A percentile compares a stretch with the other conserved stretches of the same genome.
These are phyloP conservation scores for Xanthorhoe designata DNA, from an alignment of 2,888 invertebrate species.

Conservation along the genomic window DNA sequence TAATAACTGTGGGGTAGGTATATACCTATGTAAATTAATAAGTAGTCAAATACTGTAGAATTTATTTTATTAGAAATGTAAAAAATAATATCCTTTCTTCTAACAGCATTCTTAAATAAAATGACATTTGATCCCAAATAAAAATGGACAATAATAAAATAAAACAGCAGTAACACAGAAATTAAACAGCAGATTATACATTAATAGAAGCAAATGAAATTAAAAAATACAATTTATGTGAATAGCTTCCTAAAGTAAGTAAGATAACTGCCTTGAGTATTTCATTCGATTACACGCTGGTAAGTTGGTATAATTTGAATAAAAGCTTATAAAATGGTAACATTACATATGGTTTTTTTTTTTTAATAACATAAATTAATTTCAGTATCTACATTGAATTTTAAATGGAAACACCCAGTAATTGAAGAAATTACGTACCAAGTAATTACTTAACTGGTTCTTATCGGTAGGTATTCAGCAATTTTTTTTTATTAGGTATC, in stretches of 20 bases:
- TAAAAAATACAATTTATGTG: neutral
- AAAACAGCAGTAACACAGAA: too few species aligned
- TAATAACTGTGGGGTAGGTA: too few species aligned
- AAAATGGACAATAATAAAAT: neutral
- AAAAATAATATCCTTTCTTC: neutral
- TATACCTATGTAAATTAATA: neutral
- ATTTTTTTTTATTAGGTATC: neutral
- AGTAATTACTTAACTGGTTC: neutral
- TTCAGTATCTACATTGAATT: neutral
- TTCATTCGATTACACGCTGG: too few species aligned
- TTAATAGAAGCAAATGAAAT: neutral
- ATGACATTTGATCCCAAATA: neutral
- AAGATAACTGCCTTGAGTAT: neutral
- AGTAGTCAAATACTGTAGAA: neutral
- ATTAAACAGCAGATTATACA: neutral
- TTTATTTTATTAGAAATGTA: slow-evolving; percentile 3
- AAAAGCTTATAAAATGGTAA: neutral
- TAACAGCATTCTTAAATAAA: neutral
- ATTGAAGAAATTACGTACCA: neutral
- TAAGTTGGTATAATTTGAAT: too few species aligned
- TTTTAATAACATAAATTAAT: neutral
- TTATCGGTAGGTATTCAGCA: neutral
- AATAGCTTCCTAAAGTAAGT: neutral
- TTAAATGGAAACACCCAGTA: neutral
- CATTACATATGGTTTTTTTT: neutral